Base-by-base conservation (phyloP, 2,113 vertebrate species). In the Anthoscopus minutus region DNA sequence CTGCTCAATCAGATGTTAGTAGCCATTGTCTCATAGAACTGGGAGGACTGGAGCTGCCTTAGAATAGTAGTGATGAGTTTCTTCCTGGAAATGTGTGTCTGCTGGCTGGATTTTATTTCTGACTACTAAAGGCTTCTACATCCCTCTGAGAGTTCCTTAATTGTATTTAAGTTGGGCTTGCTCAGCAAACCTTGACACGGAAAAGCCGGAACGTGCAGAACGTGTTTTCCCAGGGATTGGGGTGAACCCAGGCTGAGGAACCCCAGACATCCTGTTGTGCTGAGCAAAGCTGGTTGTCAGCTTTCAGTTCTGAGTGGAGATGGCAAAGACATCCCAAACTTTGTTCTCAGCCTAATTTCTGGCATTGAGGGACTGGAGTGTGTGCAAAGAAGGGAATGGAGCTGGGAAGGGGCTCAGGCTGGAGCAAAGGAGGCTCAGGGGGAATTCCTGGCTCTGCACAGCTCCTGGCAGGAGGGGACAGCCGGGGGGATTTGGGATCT, bases 351-450 rank as follows among this genome's bases (percentile, higher is more conserved):
- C 15, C 44, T n/a, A 6, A 7, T 10, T 14, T 66, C n/a, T 38
- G 53, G 27, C 44, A 67, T 4, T 22, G 31, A 51, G 62, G 33
- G 31, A 1, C 37, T 60, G 38, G 72, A 33, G 31, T 0, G 6
- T 74, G 42, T 38, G 0, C 44, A 58, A 51, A 1, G 44, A 1
- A 57, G 25, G 25, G 61, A 35, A 42, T 0, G 0, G 58, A n/a
- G 70, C 42, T 74, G 60, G 70, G n/a, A 30, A 58, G 44, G 74
- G 45, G 74, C 74, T 64, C 5, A 64, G 37, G 8, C 74, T 65
- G 60, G 60, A 79, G 48, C 0, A 65, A 24, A 79, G 76, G 76
- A 64, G 60, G 48, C 35, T 65, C 60, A 35, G 48, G 60, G 58
- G 53, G 47, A 12, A 40, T 40, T 40, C 15, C 40, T 79, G 60